These are phyloP conservation scores for Phyllostomus discolor DNA, from an alignment of 2,113 vertebrate genomes.

Conservation along the genomic window DNA sequence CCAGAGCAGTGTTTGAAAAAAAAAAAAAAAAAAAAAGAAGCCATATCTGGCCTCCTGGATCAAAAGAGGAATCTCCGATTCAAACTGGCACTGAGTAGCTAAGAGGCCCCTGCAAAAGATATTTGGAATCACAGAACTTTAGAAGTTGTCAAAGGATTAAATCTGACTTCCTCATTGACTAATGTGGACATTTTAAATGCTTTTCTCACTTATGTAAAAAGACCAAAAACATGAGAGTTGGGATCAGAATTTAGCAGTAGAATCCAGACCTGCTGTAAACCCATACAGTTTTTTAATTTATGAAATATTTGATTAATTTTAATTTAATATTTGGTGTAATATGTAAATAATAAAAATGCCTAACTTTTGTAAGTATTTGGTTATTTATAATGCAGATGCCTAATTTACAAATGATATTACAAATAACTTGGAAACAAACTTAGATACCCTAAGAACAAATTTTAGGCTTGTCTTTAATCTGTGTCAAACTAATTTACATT, in stretches of 20 bases:
- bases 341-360: neutral
- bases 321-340: neutral
- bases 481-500: neutral
- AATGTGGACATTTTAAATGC: neutral
- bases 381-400: neutral
- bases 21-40: neutral
- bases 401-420: neutral
- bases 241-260: neutral
- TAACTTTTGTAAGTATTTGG: neutral
- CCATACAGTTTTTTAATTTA: neutral
- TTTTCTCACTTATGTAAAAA: neutral
- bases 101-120: neutral
- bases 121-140: neutral
- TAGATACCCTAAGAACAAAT: neutral
- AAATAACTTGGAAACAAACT: neutral
- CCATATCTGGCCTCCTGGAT: neutral
- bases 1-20: neutral
- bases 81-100: neutral
- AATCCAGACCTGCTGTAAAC: neutral
- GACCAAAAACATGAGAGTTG: neutral
- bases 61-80: neutral
- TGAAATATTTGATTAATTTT: neutral
- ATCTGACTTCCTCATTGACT: neutral
- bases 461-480: neutral
- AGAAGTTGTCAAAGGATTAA: neutral